A percentile compares a stretch with the other conserved stretches of the same genome.
Conservation (phyloP, 2,113 vertebrate genomes). For the Hassar affinis region DNA sequence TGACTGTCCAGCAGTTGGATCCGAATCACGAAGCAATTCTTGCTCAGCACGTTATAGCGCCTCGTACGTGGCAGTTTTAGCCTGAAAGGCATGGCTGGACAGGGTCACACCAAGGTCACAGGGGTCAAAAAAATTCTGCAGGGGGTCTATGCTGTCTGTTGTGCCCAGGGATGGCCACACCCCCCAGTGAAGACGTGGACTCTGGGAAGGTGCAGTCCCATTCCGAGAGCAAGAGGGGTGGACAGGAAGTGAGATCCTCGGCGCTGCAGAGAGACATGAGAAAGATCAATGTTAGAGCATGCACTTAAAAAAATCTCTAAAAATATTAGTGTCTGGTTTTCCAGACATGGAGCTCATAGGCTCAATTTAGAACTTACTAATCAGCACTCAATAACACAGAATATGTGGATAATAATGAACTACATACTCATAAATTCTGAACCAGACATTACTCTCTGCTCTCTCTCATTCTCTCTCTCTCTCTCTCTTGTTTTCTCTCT, state of each 20-base stretch:
- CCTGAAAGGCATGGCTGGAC: conserved; percentile 87
- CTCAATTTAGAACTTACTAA: not conserved
- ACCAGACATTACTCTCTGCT: not conserved
- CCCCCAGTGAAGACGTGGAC: conserved; percentile 66
- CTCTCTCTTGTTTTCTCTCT: too few species aligned
- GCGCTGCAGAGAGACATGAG: conserved; percentile 50
- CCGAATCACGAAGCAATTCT: conserved; percentile 94
- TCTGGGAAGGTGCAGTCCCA: conserved; percentile 71
- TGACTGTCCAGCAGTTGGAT: conserved; percentile 89
- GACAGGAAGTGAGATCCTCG: conserved; percentile 45
- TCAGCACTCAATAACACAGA: not conserved
- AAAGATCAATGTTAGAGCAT: conserved; percentile 2
- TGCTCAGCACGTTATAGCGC: conserved; percentile 96
- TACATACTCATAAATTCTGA: not conserved
- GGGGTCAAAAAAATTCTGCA: conserved; percentile 8
- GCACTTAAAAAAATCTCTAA: not conserved
- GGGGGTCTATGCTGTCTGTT: conserved; percentile 51
- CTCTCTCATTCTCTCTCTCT: not conserved
- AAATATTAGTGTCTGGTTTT: not conserved
- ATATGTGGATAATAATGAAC: not conserved
- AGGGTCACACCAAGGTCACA: conserved; percentile 11
- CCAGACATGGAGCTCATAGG: not conserved
- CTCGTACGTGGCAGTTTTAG: conserved; percentile 88
- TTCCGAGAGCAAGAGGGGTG: conserved; percentile 65
- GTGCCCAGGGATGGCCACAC: conserved; percentile 66